These are phyloP conservation scores for Galagoides demidoff DNA, from an alignment of 2,797 vertebrate genomes.

Conservation along the genomic window DNA sequence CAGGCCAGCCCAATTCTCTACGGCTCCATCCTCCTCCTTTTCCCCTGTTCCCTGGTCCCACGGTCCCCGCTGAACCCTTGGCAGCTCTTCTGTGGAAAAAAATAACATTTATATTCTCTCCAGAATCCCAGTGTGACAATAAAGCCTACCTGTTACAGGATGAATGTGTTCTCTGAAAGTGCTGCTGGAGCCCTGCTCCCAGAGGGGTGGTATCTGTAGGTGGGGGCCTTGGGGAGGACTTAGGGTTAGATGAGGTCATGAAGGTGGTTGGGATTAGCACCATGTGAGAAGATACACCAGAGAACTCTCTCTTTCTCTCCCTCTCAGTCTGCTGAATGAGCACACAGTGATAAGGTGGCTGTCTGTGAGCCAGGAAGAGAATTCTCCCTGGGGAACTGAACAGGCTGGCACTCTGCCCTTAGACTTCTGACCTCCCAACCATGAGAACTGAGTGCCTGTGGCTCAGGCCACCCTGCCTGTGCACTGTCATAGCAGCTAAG, in stretches of 20 bases:
- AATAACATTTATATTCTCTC: not conserved
- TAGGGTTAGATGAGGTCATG: not conserved
- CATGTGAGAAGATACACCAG: not conserved
- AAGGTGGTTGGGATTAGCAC: not conserved
- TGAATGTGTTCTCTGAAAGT: no score
- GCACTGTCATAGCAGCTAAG: rapidly evolving
- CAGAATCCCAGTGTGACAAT: not conserved
- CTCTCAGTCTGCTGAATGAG: no score
- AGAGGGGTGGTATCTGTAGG: not conserved
- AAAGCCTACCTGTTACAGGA: rapidly evolving
- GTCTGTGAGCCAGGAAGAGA: rapidly evolving
- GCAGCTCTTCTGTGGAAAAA: not conserved
- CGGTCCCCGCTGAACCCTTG: not conserved
- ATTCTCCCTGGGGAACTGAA: rapidly evolving
- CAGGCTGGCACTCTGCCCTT: rapidly evolving
- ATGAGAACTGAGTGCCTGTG: not conserved
- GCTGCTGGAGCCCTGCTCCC: not conserved
- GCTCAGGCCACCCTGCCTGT: no score
- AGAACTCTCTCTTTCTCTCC: not conserved
- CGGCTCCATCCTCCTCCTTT: no score
- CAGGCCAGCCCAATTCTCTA: not conserved
- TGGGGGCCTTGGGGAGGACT: not conserved
- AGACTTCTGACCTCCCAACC: not conserved
- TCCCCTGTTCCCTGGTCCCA: not conserved
- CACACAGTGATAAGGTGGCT: rapidly evolving